Percentiles rank a stretch among this genome's conserved stretches.
These are phyloP conservation scores for Stegana nigrithorax DNA, from an alignment of 2,888 invertebrate species.

Conservation along the genomic window DNA sequence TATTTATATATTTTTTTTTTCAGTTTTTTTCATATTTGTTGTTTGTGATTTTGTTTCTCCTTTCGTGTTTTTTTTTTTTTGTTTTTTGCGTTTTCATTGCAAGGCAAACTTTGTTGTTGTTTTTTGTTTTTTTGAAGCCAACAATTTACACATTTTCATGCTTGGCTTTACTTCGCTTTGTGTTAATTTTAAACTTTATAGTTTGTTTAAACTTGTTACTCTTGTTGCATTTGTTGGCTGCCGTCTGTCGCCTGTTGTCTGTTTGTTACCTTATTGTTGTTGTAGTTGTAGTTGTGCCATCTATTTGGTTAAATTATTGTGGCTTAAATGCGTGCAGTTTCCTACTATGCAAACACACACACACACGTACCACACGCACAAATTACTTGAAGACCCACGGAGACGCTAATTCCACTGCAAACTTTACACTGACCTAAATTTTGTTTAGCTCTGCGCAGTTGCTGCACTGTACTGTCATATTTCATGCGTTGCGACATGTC, in stretches of 20 bases:
- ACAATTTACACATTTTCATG: conserved; percentile 48
- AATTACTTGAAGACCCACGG: too few species aligned
- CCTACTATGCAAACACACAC: too few species aligned
- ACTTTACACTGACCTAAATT: too few species aligned
- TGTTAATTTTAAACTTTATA: too few species aligned
- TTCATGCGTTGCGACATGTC: too few species aligned
- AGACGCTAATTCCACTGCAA: too few species aligned
- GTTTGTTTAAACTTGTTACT: neutral
- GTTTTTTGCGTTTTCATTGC: too few species aligned
- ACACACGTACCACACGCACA: too few species aligned
- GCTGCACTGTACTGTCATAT: too few species aligned
- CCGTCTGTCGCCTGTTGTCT: neutral
- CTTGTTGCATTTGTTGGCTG: neutral
- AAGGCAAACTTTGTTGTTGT: conserved; percentile 32
- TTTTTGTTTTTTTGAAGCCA: conserved; percentile 35
- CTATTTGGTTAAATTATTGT: neutral
- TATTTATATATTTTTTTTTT: neutral
- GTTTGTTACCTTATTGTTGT: neutral
- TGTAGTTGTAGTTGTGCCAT: neutral
- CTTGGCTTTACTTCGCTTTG: too few species aligned
- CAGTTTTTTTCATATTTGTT: neutral
- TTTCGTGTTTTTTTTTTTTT: neutral
- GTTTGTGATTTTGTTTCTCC: neutral
- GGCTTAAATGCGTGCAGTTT: too few species aligned
- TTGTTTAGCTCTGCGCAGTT: too few species aligned